These are phyloP conservation scores for Buphagus erythrorhynchus DNA, from an alignment of 2,797 vertebrate species.

Conservation along the genomic window DNA sequence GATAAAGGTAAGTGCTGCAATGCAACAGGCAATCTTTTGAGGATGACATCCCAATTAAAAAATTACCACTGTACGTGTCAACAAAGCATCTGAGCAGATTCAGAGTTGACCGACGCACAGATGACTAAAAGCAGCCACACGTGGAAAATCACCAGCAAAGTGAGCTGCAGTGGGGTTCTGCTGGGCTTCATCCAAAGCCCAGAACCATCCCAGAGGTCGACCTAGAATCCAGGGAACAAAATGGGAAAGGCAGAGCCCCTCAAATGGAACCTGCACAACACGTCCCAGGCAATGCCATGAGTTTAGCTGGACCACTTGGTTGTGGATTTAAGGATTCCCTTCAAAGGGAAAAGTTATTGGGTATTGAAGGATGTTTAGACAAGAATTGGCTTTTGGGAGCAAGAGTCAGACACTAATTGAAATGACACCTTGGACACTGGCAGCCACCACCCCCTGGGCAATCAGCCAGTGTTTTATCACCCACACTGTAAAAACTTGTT, in stretches of 20 bases:
- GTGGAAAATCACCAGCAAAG: not conserved
- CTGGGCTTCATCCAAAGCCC: not conserved
- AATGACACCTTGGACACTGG: not conserved
- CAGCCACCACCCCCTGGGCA: not conserved
- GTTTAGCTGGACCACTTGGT: not conserved
- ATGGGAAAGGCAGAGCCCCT: not conserved
- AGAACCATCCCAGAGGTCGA: not conserved
- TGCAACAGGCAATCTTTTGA: not conserved
- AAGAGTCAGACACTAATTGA: not conserved
- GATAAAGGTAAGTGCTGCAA: not conserved
- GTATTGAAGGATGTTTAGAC: not conserved
- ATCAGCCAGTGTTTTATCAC: not conserved
- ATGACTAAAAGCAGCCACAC: not conserved
- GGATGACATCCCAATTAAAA: not conserved
- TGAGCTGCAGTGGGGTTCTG: not conserved
- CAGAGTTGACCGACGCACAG: not conserved
- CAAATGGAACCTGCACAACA: not conserved
- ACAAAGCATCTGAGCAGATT: not conserved
- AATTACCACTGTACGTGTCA: not conserved
- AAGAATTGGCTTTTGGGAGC: not conserved
- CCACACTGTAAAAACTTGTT: rapidly evolving
- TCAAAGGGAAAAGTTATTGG: not conserved
- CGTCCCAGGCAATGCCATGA: not conserved
- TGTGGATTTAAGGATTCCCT: not conserved
- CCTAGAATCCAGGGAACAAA: not conserved